These are phyloP conservation scores for Ondatra zibethicus DNA, from an alignment of 2,113 vertebrate genomes.

Conservation along the genomic window DNA sequence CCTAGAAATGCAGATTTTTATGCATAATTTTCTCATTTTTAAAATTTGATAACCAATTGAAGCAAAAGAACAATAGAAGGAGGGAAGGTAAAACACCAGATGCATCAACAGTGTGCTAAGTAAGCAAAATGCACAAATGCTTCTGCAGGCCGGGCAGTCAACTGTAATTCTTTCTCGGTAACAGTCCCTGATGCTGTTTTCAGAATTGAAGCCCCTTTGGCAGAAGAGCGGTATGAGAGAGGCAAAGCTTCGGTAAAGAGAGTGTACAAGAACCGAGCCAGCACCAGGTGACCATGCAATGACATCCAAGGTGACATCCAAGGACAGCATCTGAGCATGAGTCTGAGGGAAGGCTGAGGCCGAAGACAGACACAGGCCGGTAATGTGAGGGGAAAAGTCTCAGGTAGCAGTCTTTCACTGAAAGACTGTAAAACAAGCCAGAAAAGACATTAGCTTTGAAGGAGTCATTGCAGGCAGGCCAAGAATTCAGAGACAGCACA, in stretches of 20 bases:
- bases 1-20: background rate
- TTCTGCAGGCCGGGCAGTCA: slow-evolving; percentile 22
- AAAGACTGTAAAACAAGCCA: background rate
- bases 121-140: slow-evolving; percentile 31
- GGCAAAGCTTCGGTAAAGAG: background rate
- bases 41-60: background rate
- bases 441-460: background rate
- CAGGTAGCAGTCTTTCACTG: background rate
- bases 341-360: background rate
- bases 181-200: slow-evolving; percentile 50
- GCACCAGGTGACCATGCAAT: background rate
- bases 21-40: slow-evolving; percentile 7
- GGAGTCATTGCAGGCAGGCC: background rate
- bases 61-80: background rate
- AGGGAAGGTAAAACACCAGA: background rate
- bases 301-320: too few relatives aligned
- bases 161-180: slow-evolving; percentile 26
- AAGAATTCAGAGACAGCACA: background rate
- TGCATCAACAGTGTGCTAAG: background rate
- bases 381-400: background rate
- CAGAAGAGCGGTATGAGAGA: background rate
- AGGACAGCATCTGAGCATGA: background rate
- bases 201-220: background rate
- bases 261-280: background rate
- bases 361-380: background rate